A percentile compares a stretch with the other conserved stretches of the same genome.
phyloP scores from a whole-genome alignment of 2,113 vertebrate species.

The Balaenoptera acutorostrata region DNA sequence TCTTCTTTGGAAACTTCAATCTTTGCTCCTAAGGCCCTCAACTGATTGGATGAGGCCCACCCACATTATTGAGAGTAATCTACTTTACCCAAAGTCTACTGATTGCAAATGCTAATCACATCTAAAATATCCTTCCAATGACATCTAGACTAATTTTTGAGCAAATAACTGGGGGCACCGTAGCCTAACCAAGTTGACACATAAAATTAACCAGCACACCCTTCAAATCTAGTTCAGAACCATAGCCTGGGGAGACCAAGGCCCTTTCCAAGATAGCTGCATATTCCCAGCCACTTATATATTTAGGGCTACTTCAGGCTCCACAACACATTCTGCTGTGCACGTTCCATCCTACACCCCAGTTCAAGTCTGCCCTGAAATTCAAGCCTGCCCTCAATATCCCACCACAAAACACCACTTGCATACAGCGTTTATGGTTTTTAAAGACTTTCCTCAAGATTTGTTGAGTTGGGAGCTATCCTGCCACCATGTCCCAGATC shows the following conservation, averaged over 20 bases:
- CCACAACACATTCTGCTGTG: neutral
- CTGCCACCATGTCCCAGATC: neutral
- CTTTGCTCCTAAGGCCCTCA: neutral
- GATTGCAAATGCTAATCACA: neutral
- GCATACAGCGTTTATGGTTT: neutral
- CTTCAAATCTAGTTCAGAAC: neutral
- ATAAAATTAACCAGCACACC: neutral
- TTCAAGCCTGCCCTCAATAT: neutral
- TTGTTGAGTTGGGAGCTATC: neutral
- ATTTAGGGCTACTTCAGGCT: neutral
- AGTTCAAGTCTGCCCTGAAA: neutral
- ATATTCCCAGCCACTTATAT: neutral
- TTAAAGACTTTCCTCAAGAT: neutral
- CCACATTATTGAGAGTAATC: neutral
- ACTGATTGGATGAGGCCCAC: neutral
- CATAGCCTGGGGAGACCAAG: neutral
- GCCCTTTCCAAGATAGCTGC: neutral
- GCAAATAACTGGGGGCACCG: neutral
- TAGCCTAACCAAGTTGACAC: neutral
- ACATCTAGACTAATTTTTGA: neutral
- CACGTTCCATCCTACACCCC: neutral
- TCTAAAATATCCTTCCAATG: neutral
- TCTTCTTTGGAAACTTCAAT: neutral
- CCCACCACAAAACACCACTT: neutral
- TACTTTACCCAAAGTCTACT: conserved; percentile 8